Evolutionary conservation across 2,888 invertebrate genomes (phyloP).

Genomic region (Tholera decimalis): DNA sequence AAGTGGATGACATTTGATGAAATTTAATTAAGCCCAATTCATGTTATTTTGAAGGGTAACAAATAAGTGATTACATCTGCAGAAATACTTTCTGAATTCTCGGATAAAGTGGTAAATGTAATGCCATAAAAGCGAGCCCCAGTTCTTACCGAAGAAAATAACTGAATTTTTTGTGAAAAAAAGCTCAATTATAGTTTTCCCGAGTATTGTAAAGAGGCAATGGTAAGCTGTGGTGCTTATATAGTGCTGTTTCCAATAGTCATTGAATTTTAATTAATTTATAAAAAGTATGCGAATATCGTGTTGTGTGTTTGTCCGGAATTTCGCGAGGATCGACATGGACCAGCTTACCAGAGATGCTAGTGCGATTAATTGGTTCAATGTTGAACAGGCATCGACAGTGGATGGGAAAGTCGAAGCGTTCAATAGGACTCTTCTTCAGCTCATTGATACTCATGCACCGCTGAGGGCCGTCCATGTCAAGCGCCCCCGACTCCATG

Average conservation of each 20-base stretch:
- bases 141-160: slow-evolving; percentile 26
- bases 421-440: too few species aligned
- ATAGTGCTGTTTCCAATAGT: slow-evolving; percentile 18
- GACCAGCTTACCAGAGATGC: too few species aligned
- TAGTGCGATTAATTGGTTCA: too few species aligned
- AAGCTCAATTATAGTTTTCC: slow-evolving; percentile 50
- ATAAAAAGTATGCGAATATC: slow-evolving; percentile 23
- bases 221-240: slow-evolving; percentile 28
- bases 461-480: too few species aligned
- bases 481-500: too few species aligned
- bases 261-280: slow-evolving; percentile 49
- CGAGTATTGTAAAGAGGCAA: slow-evolving; percentile 21
- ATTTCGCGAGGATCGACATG: too few species aligned
- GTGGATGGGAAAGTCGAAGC: too few species aligned
- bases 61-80: not conserved
- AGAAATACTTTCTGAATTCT: slow-evolving; percentile 8
- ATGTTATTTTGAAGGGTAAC: slow-evolving; percentile 2
- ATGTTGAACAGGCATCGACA: too few species aligned
- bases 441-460: too few species aligned
- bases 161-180: slow-evolving; percentile 35
- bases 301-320: too few species aligned
- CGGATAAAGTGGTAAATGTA: slow-evolving; percentile 1
- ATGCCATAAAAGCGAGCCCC: not conserved
- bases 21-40: slow-evolving; percentile 13
- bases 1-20: slow-evolving; percentile 14